These are phyloP conservation scores for Macrobrachium rosenbergii DNA, from an alignment of 1,140 invertebrate genomes.

Conservation along the genomic window DNA sequence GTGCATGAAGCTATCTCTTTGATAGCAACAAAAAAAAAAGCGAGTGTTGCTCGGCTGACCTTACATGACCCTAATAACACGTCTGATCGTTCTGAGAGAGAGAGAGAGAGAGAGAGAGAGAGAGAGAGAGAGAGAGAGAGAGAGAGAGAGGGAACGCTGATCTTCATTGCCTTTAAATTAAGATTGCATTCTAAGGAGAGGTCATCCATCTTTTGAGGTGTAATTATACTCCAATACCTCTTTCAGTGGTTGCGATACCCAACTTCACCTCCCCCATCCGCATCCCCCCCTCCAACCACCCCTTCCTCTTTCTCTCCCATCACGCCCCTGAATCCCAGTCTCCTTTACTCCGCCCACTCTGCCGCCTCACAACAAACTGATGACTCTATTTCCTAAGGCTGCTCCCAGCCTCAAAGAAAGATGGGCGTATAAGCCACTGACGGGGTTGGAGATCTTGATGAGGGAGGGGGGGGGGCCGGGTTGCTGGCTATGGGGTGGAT, in stretches of 20 bases:
- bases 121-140: conserved; percentile 18
- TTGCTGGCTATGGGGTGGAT: background rate
- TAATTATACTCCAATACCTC: conserved; percentile 58
- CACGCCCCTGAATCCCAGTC: background rate
- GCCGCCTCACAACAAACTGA: background rate
- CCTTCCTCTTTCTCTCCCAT: background rate
- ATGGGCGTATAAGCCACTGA: background rate
- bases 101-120: conserved; percentile 6
- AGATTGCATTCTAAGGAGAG: conserved; percentile 52
- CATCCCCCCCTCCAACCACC: background rate
- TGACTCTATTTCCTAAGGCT: conserved; percentile 25
- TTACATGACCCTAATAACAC: no score
- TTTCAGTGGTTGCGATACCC: conserved; percentile 42
- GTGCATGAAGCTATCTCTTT: no score
- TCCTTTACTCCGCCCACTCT: background rate
- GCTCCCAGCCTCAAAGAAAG: background rate
- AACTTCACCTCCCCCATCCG: conserved; percentile 4
- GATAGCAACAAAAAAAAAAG: background rate
- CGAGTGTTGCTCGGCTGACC: background rate
- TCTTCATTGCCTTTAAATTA: conserved; percentile 55
- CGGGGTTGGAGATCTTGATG: background rate
- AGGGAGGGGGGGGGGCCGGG: background rate
- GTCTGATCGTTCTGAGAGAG: background rate
- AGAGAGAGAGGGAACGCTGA: background rate
- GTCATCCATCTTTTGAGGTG: conserved; percentile 49